Conservation (phyloP, 2,797 vertebrate species). For the Nothura maculosa region DNA sequence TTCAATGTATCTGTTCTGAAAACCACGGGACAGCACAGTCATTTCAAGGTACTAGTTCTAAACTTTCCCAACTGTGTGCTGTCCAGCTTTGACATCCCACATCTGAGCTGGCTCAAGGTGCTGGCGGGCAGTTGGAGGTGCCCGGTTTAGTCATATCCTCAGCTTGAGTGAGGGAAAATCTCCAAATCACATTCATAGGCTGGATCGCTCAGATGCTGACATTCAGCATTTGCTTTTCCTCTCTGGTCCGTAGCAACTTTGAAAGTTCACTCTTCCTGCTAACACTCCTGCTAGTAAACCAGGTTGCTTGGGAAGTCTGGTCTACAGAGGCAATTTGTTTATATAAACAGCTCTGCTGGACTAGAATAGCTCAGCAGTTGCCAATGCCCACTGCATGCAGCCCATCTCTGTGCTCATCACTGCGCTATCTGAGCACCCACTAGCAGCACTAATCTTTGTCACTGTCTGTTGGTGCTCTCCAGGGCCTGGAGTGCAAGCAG, state of each 20-base stretch:
- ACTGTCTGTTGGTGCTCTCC: neutral
- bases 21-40: neutral
- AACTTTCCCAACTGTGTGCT: neutral
- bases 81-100: neutral
- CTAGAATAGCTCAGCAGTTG: neutral
- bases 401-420: neutral
- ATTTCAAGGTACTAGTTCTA: neutral
- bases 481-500: neutral
- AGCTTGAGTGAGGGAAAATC: neutral
- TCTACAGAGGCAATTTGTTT: fast-evolving
- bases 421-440: neutral
- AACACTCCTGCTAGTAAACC: fast-evolving
- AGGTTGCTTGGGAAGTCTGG: fast-evolving
- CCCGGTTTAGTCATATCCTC: neutral
- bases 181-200: neutral
- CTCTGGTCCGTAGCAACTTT: neutral
- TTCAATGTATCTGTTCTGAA: neutral
- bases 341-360: neutral
- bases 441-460: neutral
- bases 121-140: neutral
- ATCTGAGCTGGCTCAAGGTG: fast-evolving
- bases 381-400: too few relatives aligned
- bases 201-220: neutral
- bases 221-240: neutral
- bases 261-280: neutral